phyloP scores from a whole-genome alignment of 1,140 invertebrate genomes.

The Meteorus sp. region DNA sequence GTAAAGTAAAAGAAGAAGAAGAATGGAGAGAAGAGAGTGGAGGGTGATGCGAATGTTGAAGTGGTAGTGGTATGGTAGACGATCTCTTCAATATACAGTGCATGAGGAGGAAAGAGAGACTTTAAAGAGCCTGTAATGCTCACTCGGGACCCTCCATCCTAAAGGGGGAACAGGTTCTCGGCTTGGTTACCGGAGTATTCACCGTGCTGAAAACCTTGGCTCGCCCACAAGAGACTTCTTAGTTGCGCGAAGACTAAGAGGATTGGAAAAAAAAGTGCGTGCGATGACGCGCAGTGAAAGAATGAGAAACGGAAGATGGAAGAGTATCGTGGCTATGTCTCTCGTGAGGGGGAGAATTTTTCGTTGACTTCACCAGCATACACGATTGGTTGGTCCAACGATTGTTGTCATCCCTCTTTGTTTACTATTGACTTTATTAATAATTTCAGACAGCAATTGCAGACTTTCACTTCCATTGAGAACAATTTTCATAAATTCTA shows the following conservation, averaged over 20 bases:
- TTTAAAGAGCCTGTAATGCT: constrained; percentile 33
- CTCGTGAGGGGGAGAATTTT: no score
- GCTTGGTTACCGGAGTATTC: constrained; percentile 57
- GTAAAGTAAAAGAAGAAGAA: neutral
- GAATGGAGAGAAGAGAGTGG: neutral
- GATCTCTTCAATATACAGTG: neutral
- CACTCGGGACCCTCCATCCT: constrained; percentile 31
- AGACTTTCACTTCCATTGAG: no score
- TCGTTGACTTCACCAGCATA: no score
- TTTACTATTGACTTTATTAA: no score
- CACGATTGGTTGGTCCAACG: no score
- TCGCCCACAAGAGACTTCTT: constrained; percentile 25
- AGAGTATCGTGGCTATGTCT: no score
- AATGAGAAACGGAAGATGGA: no score
- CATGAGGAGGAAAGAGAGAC: constrained; percentile 13
- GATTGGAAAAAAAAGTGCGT: neutral
- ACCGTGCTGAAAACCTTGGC: constrained; percentile 59
- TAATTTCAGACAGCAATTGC: no score
- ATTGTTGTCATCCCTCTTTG: no score
- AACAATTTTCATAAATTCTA: no score
- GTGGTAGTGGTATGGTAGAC: neutral
- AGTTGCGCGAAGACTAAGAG: constrained; percentile 12
- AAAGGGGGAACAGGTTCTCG: constrained; percentile 56
- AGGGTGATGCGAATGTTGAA: neutral
- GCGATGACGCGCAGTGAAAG: neutral